Evolutionary conservation across 2,888 invertebrate species (phyloP), one percentile per base, ranked within the genome.

Genomic region (Dasypogon diadema): DNA sequence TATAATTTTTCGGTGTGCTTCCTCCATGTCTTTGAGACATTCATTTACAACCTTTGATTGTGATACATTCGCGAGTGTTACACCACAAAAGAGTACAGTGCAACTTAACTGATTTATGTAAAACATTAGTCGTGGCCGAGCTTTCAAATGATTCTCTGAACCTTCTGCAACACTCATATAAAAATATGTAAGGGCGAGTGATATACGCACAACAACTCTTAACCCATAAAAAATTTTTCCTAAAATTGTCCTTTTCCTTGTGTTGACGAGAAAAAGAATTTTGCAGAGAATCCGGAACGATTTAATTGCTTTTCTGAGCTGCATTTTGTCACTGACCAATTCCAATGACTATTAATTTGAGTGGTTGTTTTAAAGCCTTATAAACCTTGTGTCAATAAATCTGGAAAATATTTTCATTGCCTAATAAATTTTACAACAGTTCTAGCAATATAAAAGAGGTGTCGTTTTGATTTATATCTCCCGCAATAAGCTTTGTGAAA

Each of bases 61-160:
- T 6, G 10, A 48, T 10, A 70, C 16, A 48, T 70, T 70, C 3
- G 68, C 26, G 4, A 51, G n/a, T 70, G 51, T 51, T 46, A 24
- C 42, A 30, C 68, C 68, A 51, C 48, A 70, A 48, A 70, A 70
- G 18, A 70, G 26, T 16, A 70, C 1, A 10, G 2, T 46, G 42
- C 51, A 70, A 21, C 68, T 70, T 1, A 68, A 10, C 30, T 68
- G 68, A 68, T 68, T 68, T 14, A 68, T 68, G 14, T 30, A 26
- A 48, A 24, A 68, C 68, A 68, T 68, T 1, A 68, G 18, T 16
- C 18, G 22, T 2, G 51, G 2, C 14, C 68, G 51, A 2, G 14
- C 12, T 14, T 2, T 21, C 8, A 26, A 12, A 46, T 12, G 14
- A 14, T 8, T 16, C n/a, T 1, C 8, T 30, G 24, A 46, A 26